Conservation (phyloP, 1,140 invertebrate species). For the Eupeodes corollae region DNA sequence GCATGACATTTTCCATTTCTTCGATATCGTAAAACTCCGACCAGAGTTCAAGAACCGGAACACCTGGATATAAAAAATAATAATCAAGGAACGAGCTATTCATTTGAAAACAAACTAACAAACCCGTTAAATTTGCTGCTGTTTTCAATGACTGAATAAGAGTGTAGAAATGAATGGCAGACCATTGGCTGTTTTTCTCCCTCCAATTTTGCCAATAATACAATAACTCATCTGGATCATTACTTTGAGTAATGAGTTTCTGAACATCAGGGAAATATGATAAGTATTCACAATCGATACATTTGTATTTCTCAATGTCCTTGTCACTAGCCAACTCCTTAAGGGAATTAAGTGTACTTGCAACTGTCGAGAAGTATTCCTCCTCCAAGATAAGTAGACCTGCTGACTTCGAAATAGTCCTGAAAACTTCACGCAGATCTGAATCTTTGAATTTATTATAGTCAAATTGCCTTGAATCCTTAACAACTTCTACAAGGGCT, state of each 20-base stretch:
- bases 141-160: not conserved
- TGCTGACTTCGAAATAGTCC: constrained; percentile 21
- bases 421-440: constrained; percentile 17
- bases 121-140: not conserved
- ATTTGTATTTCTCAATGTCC: constrained; percentile 27
- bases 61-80: not conserved
- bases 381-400: constrained; percentile 28
- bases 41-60: constrained; percentile 1
- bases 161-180: not conserved
- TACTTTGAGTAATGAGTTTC: not conserved
- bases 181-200: not conserved
- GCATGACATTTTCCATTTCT: constrained; percentile 25
- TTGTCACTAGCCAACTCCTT: constrained; percentile 29
- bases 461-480: constrained; percentile 19
- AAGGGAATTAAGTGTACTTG: constrained; percentile 23
- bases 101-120: not conserved
- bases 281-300: not conserved
- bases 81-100: not conserved
- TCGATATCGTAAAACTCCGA: not conserved
- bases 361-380: constrained; percentile 29
- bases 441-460: constrained; percentile 9
- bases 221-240: not conserved
- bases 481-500: constrained; percentile 26
- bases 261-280: not conserved
- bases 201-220: constrained; percentile 4